Evolutionary conservation across 2,797 vertebrate species (phyloP).

Genomic region (Macropodus opercularis): DNA sequence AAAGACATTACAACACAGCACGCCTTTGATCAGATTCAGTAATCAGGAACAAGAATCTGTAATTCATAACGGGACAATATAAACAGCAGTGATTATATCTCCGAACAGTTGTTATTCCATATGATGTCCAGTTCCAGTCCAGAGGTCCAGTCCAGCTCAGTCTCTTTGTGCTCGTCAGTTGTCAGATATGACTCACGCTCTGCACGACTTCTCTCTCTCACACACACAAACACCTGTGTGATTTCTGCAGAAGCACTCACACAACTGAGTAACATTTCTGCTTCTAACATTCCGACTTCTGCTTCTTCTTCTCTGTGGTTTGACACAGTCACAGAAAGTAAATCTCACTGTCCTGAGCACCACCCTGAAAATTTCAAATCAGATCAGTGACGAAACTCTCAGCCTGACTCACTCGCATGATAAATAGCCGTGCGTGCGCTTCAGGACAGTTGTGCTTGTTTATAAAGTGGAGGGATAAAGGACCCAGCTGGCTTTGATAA

Average conservation of each 20-base stretch:
- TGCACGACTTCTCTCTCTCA: conserved; percentile 28
- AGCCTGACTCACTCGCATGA: conserved; percentile 59
- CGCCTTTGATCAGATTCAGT: conserved; percentile 20
- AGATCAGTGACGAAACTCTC: conserved; percentile 57
- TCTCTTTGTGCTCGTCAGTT: conserved; percentile 40
- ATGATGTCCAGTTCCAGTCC: conserved; percentile 46
- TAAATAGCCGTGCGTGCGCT: conserved; percentile 55
- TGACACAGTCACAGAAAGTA: conserved; percentile 48
- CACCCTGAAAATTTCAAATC: conserved; percentile 42
- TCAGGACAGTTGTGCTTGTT: conserved; percentile 69
- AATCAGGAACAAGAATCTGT: conserved; percentile 32
- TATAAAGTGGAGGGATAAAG: conserved; percentile 67
- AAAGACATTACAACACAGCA: conserved; percentile 1
- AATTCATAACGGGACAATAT: conserved; percentile 25
- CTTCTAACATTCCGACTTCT: conserved; percentile 35
- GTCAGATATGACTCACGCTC: conserved; percentile 44
- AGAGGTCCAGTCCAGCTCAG: conserved; percentile 9
- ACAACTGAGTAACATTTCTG: conserved; percentile 5
- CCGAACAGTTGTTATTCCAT: conserved; percentile 30
- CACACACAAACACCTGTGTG: conserved; percentile 30
- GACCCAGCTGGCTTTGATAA: conserved; percentile 76
- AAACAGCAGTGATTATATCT: conserved; percentile 48
- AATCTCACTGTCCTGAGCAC: conserved; percentile 41
- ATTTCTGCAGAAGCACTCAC: conserved; percentile 28
- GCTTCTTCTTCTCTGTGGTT: conserved; percentile 25